These are phyloP conservation scores for Rotaria magnacalcarata DNA, from an alignment of 2,888 invertebrate genomes.

Conservation along the genomic window DNA sequence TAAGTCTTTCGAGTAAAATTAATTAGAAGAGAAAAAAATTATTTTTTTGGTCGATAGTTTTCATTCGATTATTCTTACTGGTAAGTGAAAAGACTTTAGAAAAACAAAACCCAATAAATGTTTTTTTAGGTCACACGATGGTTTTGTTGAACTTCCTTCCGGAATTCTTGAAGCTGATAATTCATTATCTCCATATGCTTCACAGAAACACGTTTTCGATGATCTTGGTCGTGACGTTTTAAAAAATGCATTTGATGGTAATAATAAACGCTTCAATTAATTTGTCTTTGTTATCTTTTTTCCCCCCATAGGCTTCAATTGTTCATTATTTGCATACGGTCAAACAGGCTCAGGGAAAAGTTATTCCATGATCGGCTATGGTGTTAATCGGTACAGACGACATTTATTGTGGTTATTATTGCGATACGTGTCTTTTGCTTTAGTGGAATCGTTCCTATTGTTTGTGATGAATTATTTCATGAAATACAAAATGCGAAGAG, in stretches of 20 bases:
- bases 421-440: constrained; percentile 43
- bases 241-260: constrained; percentile 57
- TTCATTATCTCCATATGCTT: constrained; percentile 54
- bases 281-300: constrained; percentile 43
- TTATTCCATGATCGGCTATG: constrained; percentile 60
- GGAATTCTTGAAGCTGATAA: constrained; percentile 52
- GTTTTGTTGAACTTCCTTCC: constrained; percentile 51
- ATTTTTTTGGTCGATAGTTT: constrained; percentile 48
- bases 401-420: neutral
- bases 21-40: neutral
- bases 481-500: constrained; percentile 51
- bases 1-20: constrained; percentile 30
- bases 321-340: constrained; percentile 60
- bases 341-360: constrained; percentile 60
- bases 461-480: constrained; percentile 59
- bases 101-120: too few relatives aligned
- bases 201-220: constrained; percentile 57
- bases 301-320: constrained; percentile 55
- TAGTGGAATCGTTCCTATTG: constrained; percentile 60
- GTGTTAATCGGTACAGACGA: constrained; percentile 52
- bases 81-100: constrained; percentile 51
- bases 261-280: constrained; percentile 49
- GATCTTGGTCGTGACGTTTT: constrained; percentile 59
- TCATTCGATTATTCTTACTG: constrained; percentile 59
- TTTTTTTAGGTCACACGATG: constrained; percentile 58